phyloP scores from a whole-genome alignment of 2,113 vertebrate genomes.

The Rhabdornis inornatus region DNA sequence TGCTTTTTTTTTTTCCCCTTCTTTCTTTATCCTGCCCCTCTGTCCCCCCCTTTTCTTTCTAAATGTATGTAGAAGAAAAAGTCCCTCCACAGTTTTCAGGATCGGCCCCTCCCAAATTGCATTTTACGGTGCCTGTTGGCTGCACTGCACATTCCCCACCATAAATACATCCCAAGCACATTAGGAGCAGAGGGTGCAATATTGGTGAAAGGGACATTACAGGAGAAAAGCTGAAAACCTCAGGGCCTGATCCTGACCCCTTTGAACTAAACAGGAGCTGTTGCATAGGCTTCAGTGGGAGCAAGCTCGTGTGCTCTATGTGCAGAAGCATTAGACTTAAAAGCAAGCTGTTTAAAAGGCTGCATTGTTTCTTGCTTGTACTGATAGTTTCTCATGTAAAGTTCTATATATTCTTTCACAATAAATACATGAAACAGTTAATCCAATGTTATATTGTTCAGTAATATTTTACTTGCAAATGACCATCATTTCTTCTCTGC shows the following conservation, averaged over 20 bases:
- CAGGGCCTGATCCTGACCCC: not conserved
- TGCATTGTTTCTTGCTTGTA: slow-evolving; percentile 57
- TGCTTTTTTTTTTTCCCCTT: not conserved
- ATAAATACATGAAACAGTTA: slow-evolving; percentile 67
- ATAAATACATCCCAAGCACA: slow-evolving; percentile 1
- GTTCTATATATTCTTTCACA: slow-evolving; percentile 56
- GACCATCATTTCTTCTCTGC: slow-evolving; percentile 60
- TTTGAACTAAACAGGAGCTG: not conserved
- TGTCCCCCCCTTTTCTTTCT: not conserved
- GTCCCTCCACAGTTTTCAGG: not conserved
- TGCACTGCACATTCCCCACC: slow-evolving; percentile 14
- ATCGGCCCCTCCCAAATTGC: not conserved
- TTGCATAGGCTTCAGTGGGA: not conserved
- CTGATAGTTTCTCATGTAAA: slow-evolving; percentile 37
- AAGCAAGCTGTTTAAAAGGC: slow-evolving; percentile 12
- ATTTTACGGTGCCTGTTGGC: not conserved
- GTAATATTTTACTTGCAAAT: slow-evolving; percentile 67
- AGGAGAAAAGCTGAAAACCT: slow-evolving; percentile 14
- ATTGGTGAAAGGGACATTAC: not conserved
- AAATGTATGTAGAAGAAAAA: not conserved
- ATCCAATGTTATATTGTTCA: slow-evolving; percentile 64
- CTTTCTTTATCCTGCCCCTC: not conserved
- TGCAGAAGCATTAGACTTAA: slow-evolving; percentile 6
- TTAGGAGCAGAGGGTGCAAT: not conserved
- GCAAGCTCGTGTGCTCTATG: not conserved